Base-by-base conservation (phyloP, 2,113 vertebrate genomes). In the Paraplagusia blochii region DNA sequence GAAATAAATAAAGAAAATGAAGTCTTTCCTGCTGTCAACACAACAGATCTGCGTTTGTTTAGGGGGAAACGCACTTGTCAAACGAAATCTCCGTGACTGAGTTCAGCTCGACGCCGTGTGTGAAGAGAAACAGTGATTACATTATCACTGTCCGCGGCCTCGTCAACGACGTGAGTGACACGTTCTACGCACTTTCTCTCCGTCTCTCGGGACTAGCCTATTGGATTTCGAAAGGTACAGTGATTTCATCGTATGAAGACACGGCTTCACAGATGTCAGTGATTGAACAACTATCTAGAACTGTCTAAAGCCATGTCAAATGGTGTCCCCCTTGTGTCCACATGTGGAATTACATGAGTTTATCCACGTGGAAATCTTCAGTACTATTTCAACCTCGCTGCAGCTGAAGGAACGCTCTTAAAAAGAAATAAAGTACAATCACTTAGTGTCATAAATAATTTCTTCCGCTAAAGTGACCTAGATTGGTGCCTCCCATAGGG, bases 141-240 rank as follows among this genome's bases (percentile, higher is more conserved):
- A 66, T 71, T 69, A 74, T 67, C 62, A 79, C 64, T 82, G 67
- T 56, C 45, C 59, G 62, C 62, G 72, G 71, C 54, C 39, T 55
- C 49, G 18, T 60, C 40, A 71, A 57, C 56, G 60, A 75, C 57
- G 67, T 36, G 56, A 66, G 64, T 64, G 33, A 49, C 29, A 57
- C 44, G 65, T 66, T 51, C 65, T 68, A 64, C 66, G 40, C 62
- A 54, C 58, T 65, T 64, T 51, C 15, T 29, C 51, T 9, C 2
- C 1, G 16, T 72, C 77, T 80, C 62, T 38, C 14, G 74, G 70
- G 72, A 72, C 49, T 6, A 10, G 54, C 3, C n/a, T 44, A 67
- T 58, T 11, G 61, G 66, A 62, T 51, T 72, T 55, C 56, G 35
- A 14, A 66, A 58, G 22, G 22, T 46, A 33, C 59, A 58, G 36